These are phyloP conservation scores for Iselma pallidipennis DNA, from an alignment of 2,888 invertebrate genomes.

Conservation along the genomic window DNA sequence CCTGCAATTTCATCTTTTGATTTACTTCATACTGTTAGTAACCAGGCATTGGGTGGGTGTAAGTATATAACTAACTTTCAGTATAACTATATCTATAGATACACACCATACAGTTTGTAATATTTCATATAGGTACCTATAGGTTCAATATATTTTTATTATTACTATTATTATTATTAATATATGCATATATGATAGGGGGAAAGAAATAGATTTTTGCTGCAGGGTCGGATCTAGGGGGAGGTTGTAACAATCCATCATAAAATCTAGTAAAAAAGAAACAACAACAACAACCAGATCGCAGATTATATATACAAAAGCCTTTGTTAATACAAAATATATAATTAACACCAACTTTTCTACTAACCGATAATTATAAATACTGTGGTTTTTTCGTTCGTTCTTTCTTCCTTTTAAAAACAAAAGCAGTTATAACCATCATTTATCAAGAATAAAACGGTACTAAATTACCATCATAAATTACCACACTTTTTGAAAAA, in stretches of 20 bases:
- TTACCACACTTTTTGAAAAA: neutral
- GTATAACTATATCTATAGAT: neutral
- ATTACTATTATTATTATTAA: constrained; percentile 6
- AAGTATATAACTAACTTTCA: constrained; percentile 17
- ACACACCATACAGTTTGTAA: constrained; percentile 31
- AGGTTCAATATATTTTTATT: neutral
- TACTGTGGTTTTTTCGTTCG: neutral
- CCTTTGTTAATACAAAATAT: neutral
- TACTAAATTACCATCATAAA: neutral
- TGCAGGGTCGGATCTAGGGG: constrained; percentile 42
- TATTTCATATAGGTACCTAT: too few relatives aligned
- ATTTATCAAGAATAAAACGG: neutral
- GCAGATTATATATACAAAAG: neutral
- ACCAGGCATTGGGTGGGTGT: constrained; percentile 39
- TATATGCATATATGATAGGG: neutral
- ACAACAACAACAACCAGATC: neutral
- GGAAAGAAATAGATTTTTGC: constrained; percentile 38
- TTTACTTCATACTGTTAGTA: constrained; percentile 46
- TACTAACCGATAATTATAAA: neutral
- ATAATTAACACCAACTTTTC: constrained; percentile 1
- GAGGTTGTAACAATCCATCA: constrained; percentile 21
- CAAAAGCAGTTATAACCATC: neutral
- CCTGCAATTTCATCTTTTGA: constrained; percentile 55
- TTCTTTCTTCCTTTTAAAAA: neutral
- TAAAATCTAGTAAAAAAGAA: neutral